Base-by-base conservation (phyloP, 2,888 invertebrate species). In the Meganola albula region DNA sequence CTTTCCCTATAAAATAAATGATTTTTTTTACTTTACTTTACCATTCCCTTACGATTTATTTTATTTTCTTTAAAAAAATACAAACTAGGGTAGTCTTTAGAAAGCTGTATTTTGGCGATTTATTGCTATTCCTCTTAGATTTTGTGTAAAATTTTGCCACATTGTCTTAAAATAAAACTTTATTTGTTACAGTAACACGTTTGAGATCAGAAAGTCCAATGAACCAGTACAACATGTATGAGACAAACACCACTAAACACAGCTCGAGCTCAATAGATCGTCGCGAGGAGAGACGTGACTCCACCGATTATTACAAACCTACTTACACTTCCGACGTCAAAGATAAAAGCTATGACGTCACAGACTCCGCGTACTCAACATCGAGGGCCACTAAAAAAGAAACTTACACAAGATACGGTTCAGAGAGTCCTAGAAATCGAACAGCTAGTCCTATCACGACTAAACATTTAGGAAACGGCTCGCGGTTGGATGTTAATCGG, bases 361-460 rank as follows among this genome's bases (percentile, higher is more conserved):
- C 79, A 2, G 86, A 87, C 51, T 80, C 85, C 10, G 68, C 76
- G 2, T 87, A 79, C 47, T 74, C 80, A 11, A 78, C 76, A 26
- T 74, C 78, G 12, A 69, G 77, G 40, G 61, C 73, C 12, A 77
- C 80, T 43, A 80, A 74, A 44, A 80, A 69, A 42, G 84, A 85
- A 13, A 66, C 63, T 12, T 74, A 70, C 33, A 58, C 61, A 8
- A 63, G 76, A 61, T 85, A 78, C 44, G 84, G 78, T 2, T 73
- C 85, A 0, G 87, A 87, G 40, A 84, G 78, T 53, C 77, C 86
- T 1, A 65, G 78, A 31, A 83, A 85, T 47, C 65, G 76, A 26
- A 84, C 86, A 1, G 80, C 83, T 1, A 80, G 85, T 60, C 78
- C 87, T 31, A 74, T 90, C 72, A 65, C 90, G 58, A 67, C 77